Conservation (phyloP, 2,797 vertebrate genomes). For the Podarcis siculus region DNA sequence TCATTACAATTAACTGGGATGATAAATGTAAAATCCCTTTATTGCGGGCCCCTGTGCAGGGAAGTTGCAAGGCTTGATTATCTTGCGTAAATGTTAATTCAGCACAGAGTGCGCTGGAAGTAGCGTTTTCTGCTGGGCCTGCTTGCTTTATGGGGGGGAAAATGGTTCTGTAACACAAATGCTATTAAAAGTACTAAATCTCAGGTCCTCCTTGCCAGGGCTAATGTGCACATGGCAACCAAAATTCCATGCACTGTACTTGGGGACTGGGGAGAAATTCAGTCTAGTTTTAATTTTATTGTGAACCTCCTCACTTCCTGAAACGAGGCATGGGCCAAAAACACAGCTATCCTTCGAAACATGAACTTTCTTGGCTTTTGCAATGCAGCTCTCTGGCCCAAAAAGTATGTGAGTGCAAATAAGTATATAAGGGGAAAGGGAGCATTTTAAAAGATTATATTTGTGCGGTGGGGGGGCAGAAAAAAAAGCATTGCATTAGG, state of each 20-base stretch:
- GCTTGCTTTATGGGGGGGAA: constrained; percentile 44
- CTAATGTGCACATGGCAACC: background rate
- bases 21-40: constrained; percentile 77
- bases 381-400: too few species aligned
- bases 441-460: too few species aligned
- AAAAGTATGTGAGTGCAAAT: too few species aligned
- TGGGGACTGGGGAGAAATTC: background rate
- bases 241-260: background rate
- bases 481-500: too few species aligned
- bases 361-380: too few species aligned
- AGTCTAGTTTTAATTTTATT: background rate
- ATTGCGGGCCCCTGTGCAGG: constrained; percentile 50
- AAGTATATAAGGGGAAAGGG: too few species aligned
- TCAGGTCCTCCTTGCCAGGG: constrained; percentile 1
- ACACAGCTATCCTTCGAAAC: too few species aligned
- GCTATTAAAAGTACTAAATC: constrained; percentile 43
- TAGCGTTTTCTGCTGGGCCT: constrained; percentile 14
- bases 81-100: constrained; percentile 32
- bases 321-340: too few species aligned
- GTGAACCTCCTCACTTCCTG: background rate
- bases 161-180: constrained; percentile 14
- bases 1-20: constrained; percentile 76
- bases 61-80: constrained; percentile 50
- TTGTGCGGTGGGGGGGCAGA: too few species aligned
- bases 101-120: background rate